These are phyloP conservation scores for Spodoptera litura DNA, from an alignment of 1,140 invertebrate species.

Conservation along the genomic window DNA sequence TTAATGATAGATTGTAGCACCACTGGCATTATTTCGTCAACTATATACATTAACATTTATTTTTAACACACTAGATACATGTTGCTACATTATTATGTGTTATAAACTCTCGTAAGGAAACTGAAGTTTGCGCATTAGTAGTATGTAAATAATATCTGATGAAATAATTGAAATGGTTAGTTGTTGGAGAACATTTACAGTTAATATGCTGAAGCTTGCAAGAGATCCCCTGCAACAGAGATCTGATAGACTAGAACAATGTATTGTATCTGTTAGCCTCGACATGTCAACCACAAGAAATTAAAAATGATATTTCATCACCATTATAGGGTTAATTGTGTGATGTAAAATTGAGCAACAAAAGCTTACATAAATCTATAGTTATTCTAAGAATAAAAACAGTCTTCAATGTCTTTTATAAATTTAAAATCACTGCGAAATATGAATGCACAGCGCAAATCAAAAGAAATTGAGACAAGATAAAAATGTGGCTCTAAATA, in stretches of 20 bases:
- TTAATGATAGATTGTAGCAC: constrained; percentile 51
- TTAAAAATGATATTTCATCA: constrained; percentile 50
- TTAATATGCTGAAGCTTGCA: constrained; percentile 50
- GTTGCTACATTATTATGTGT: constrained; percentile 30
- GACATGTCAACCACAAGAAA: constrained; percentile 43
- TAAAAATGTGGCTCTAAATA: constrained; percentile 44
- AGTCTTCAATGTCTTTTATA: constrained; percentile 63
- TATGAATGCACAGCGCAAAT: constrained; percentile 40
- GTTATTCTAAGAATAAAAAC: constrained; percentile 52
- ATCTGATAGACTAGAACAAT: constrained; percentile 66
- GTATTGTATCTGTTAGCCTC: constrained; percentile 59
- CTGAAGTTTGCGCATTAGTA: constrained; percentile 53
- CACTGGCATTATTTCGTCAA: constrained; percentile 37
- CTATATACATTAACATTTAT: constrained; percentile 39
- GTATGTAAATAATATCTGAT: constrained; percentile 57
- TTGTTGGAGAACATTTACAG: constrained; percentile 36
- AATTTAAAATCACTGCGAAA: constrained; percentile 42
- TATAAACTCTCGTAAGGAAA: constrained; percentile 38
- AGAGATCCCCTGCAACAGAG: constrained; percentile 59
- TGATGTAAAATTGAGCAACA: constrained; percentile 67
- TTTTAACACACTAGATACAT: constrained; percentile 25
- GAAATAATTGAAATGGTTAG: constrained; percentile 46
- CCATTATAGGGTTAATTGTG: constrained; percentile 58
- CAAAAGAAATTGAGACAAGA: constrained; percentile 38
- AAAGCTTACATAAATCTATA: constrained; percentile 56